Base-by-base conservation (phyloP, 1,140 invertebrate species). In the Theocolax elegans region DNA sequence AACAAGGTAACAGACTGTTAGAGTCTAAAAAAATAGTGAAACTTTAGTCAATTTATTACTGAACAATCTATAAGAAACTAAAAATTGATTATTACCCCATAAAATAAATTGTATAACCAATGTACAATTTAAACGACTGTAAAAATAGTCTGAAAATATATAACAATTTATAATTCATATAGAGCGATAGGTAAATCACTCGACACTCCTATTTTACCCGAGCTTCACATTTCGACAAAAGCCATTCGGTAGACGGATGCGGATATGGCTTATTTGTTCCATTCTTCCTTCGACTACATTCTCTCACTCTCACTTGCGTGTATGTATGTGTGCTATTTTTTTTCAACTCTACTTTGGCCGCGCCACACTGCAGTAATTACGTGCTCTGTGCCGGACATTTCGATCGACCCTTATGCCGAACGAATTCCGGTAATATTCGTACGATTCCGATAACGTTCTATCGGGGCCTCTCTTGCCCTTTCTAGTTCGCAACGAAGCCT, bases 381-480 rank as follows among this genome's bases (percentile, higher is more conserved):
- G 65, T 38, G 38, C 51, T 54, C 51, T 56, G 64, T 40, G 27
- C n/a, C 64, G 38, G 64, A 66, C 64, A 15, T 44, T 44, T 56
- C 25, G 35, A 66, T 66, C 31, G 48, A 21, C 9, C 42, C n/a
- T 35, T 35, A 3, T 12, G 7, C n/a, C 58, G n/a, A 19, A 21
- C 49, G 3, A 10, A 10, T 7, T 60, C 40, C 31, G 25, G 59
- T 48, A 62, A 62, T 62, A 62, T 62, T 53, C 62, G 29, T 25
- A 27, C 46, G 48, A 66, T 66, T 66, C 64, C 64, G 56, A 66
- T 66, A 66, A 44, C 40, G 35, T 31, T 66, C 64, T 15, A 56
- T 66, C 64, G 3, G 49, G 3, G 35, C 1, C 46, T 38, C 9
- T 21, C 10, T 25, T 46, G 19, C 44, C 31, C 25, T 31, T 44